Conservation (phyloP, 2,113 vertebrate species). For the Cyanoderma ruficeps region DNA sequence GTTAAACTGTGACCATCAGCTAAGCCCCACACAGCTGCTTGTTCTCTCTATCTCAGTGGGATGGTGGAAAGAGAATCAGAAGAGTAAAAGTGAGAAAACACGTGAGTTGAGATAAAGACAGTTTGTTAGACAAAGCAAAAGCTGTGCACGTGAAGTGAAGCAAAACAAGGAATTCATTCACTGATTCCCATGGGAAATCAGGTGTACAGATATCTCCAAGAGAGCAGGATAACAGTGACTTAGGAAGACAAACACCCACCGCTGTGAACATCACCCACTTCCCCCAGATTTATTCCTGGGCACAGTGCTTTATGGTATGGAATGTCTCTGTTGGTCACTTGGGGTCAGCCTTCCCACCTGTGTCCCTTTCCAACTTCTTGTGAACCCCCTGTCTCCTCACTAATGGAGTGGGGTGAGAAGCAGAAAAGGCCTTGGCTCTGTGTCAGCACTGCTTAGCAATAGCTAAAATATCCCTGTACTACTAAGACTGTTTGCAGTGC, state of each 20-base stretch:
- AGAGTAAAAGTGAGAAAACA: background rate
- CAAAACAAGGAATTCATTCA: background rate
- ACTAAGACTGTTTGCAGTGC: background rate
- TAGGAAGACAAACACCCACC: background rate
- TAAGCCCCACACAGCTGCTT: background rate
- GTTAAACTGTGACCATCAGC: background rate
- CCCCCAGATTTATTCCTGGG: background rate
- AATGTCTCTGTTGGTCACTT: background rate
- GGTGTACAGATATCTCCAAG: background rate
- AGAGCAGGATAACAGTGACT: background rate
- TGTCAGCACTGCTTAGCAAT: background rate
- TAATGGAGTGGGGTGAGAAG: background rate
- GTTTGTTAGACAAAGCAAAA: background rate
- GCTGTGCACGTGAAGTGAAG: accelerated
- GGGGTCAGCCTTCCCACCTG: background rate
- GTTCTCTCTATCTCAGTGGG: background rate
- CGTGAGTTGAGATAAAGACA: background rate
- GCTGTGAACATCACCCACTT: background rate
- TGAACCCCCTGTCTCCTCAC: background rate
- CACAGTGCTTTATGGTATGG: background rate
- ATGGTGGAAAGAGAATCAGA: accelerated
- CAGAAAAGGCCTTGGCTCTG: background rate
- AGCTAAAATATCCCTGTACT: background rate
- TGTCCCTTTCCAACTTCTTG: background rate
- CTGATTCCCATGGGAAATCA: background rate